A percentile compares a stretch with the other conserved stretches of the same genome.
Conservation (phyloP, 2,888 invertebrate species). For the Argyresthia albistria region DNA sequence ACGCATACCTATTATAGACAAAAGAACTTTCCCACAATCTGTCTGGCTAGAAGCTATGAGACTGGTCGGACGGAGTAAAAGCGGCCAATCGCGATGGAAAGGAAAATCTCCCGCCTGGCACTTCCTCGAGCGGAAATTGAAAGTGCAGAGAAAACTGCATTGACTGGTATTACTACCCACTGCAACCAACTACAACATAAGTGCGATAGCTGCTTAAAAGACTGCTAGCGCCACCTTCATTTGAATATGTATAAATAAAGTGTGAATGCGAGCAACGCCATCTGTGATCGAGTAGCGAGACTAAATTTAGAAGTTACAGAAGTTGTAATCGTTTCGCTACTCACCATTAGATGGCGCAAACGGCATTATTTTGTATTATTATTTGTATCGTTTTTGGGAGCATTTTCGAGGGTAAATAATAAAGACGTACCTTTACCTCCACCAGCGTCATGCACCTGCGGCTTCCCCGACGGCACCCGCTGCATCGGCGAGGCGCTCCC, state of each 20-base stretch:
- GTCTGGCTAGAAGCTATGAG: neutral
- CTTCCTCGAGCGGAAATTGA: conserved; percentile 68
- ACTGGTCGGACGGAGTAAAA: conserved; percentile 37
- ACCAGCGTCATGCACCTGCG: conserved; percentile 65
- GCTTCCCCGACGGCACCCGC: conserved; percentile 66
- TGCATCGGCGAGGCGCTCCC: conserved; percentile 66
- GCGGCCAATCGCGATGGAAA: conserved; percentile 46
- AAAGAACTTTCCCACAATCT: conserved; percentile 6
- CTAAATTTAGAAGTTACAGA: neutral
- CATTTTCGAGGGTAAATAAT: conserved; percentile 11
- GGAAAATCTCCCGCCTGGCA: conserved; percentile 44
- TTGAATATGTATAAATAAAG: neutral
- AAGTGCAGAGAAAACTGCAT: conserved; percentile 66
- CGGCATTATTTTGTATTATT: neutral
- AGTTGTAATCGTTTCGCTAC: conserved; percentile 15
- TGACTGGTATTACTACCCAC: neutral
- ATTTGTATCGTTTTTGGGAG: neutral
- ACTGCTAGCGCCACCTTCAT: conserved; percentile 31
- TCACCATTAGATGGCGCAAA: conserved; percentile 26
- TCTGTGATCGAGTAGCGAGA: neutral
- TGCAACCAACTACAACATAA: conserved; percentile 6
- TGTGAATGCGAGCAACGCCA: neutral
- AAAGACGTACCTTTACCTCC: conserved; percentile 68
- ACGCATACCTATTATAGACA: neutral
- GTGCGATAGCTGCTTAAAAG: conserved; percentile 5